Base-by-base conservation (phyloP, 2,888 invertebrate species). In the Zygothrica quintamaculata region DNA sequence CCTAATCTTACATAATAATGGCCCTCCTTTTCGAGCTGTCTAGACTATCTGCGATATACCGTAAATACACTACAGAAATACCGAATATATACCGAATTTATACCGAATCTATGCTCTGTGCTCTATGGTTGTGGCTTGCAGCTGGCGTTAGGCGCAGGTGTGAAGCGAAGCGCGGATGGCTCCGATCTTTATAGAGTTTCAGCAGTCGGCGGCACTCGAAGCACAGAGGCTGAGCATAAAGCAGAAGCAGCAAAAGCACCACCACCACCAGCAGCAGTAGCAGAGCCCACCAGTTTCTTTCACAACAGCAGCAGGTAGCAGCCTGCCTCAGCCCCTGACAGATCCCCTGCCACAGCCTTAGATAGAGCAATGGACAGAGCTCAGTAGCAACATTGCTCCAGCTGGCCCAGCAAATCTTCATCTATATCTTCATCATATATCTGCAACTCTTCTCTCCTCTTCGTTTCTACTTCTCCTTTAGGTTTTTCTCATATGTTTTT, bases 151-250 rank as follows among this genome's bases (percentile, higher is more conserved):
- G 74, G 77, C 71, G 78, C 86, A 87, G 84, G 88, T 89, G 89
- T 89, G 89, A 89, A 88, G 84, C 89, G 77, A 89, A 88, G 81
- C 89, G 89, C 89, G 81, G 88, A 75, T 85, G 42, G 67, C 64
- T 64, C 79, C 59, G 70, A 80, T 84, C 88, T 89, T 88, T 89
- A 88, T 89, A 88, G 81, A 88, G 86, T 82, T 79, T 84, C 58
- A 22, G 18, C 18, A 22, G 18, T 3, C 18, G 5, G 50, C 18
- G 12, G 31, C 31, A 26, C 43, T 16, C 26, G 16, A 16, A 3
- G 29, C 44, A 34, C 40, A 68, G 69, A 71, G 69, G 71, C 62
- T 62, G 74, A 71, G 65, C 15, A 33, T 7, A 8, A 34, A 52
- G 33, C 50, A 42, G 43, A 60, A 9, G n/a, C 40, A 52, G 33